Base-by-base conservation (phyloP, 1,140 invertebrate genomes). In the Ceratoteleas bidentatus region DNA sequence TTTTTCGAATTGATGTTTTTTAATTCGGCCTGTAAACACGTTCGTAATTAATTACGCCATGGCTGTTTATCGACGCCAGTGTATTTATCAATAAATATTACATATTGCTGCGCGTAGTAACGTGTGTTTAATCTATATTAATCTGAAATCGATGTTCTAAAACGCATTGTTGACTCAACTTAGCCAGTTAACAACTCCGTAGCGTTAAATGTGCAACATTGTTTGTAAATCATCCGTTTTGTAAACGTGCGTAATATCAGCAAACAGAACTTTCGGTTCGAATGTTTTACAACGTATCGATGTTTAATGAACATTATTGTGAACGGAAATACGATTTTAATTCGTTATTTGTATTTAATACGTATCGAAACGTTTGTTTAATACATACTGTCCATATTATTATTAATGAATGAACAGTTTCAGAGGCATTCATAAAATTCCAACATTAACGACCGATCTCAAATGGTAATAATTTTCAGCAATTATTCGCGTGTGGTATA, bases 71-170 rank as follows among this genome's bases (percentile, higher is more conserved):
- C 24, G 24, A 24, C 1, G 24, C 24, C 24, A 24, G 32, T 33
- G 57, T 47, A 47, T 33, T 54, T 33, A 34, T 54, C 32, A 54
- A 49, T 49, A 49, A 49, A 14, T 49, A 49, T 49, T 49, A 14
- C 14, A 14, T 14, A n/a, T n/a, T 43, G 40, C 40, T n/a, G 2
- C 40, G 6, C 40, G n/a, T 10, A 2, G 9, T 43, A 9, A 2
- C 40, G 40, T 43, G 40, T 43, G n/a, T 43, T 1, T 43, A 24
- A 52, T 24, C 16, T 52, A 52, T 0, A 24, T 52, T 32, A 52
- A 52, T 32, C 50, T 3, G n/a, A 52, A 52, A 52, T 52, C 50
- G 50, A 52, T 24, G 24, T 54, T n/a, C 52, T 54, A 34, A 54
- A 54, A 54, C 34, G 4, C 11, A 34, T 54, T 54, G 52, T 54